A percentile compares a stretch with the other conserved stretches of the same genome.
phyloP scores from a whole-genome alignment of 2,113 vertebrate genomes.

The Cavia aperea region DNA sequence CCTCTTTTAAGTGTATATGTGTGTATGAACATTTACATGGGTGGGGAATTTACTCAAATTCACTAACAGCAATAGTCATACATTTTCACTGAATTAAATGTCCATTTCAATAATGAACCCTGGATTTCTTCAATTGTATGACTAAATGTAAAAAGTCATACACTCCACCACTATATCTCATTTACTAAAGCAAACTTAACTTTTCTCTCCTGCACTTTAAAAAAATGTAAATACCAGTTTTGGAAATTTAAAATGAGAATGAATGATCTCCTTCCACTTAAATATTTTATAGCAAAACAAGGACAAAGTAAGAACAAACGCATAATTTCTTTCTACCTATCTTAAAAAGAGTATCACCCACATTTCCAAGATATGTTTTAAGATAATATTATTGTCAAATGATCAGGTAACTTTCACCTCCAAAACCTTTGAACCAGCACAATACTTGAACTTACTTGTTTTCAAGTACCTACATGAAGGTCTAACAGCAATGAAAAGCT shows the following conservation, averaged over 20 bases:
- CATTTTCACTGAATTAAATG: not conserved
- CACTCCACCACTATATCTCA: not conserved
- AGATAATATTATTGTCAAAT: constrained; percentile 8
- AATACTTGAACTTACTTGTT: not conserved
- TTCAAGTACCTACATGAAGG: constrained; percentile 48
- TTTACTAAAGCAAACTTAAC: constrained; percentile 27
- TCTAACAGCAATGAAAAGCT: constrained; percentile 33
- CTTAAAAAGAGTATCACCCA: not conserved
- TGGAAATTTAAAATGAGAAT: constrained; percentile 21
- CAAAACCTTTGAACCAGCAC: constrained; percentile 9
- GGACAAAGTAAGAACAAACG: not conserved
- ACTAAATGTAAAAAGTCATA: not conserved
- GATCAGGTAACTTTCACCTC: not conserved
- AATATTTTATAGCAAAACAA: constrained; percentile 32
- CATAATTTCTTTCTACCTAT: constrained; percentile 11
- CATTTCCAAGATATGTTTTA: not conserved
- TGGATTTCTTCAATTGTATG: constrained; percentile 2
- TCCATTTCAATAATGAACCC: not conserved
- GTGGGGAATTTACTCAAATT: not conserved
- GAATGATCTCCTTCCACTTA: constrained; percentile 34
- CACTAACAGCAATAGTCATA: not conserved
- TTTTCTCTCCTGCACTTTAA: constrained; percentile 18
- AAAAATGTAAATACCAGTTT: constrained; percentile 48
- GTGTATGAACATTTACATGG: not conserved
- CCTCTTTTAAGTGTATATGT: not conserved